Conservation (phyloP, 2,113 vertebrate species). For the Nothobranchius furzeri region DNA sequence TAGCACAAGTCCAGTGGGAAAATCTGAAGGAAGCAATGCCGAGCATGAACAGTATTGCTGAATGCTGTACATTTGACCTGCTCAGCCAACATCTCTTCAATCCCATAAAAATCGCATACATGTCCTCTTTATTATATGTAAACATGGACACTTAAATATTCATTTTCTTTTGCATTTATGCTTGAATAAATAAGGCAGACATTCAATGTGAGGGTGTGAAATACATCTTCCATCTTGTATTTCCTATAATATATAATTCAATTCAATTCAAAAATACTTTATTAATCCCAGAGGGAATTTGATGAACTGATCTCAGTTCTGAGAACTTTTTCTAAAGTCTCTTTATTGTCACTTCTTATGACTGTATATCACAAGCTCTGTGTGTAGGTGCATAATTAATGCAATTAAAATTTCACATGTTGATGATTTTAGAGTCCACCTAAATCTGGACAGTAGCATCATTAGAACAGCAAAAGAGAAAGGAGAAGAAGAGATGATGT, state of each 20-base stretch:
- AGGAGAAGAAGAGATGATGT: not conserved
- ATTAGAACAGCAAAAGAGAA: not conserved
- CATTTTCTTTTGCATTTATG: not conserved
- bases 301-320: too few relatives aligned
- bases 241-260: too few relatives aligned
- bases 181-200: too few relatives aligned
- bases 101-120: slow-evolving; percentile 10
- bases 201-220: too few relatives aligned
- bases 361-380: too few relatives aligned
- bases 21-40: slow-evolving; percentile 59
- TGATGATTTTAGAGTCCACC: not conserved
- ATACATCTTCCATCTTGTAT: too few relatives aligned
- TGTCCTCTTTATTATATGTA: not conserved
- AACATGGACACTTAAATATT: not conserved
- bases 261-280: too few relatives aligned
- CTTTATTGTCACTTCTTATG: too few relatives aligned
- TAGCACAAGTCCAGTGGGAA: slow-evolving; percentile 70
- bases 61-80: slow-evolving; percentile 41
- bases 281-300: too few relatives aligned
- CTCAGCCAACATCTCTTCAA: slow-evolving; percentile 34
- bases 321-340: too few relatives aligned
- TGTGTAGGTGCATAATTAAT: not conserved
- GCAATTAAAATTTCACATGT: not conserved
- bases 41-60: slow-evolving; percentile 56
- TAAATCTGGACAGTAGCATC: not conserved